Base-by-base conservation (phyloP, 2,888 invertebrate genomes). In the Dioctria rufipes region DNA sequence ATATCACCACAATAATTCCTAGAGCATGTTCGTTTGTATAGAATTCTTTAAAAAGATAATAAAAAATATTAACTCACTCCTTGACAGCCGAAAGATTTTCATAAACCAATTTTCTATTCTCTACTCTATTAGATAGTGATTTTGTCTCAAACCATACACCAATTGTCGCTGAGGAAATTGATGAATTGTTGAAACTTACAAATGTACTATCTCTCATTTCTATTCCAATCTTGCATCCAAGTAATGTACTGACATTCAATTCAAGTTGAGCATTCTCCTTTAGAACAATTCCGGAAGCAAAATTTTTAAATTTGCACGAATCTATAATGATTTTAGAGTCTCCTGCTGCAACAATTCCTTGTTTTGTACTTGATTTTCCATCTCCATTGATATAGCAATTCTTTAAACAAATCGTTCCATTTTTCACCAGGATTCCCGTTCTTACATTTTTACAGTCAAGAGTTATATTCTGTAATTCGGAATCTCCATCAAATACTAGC, bases 361-460 rank as follows among this genome's bases (percentile, higher is more conserved):
- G 90, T 84, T 91, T 91, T 2, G 91, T 91, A 5, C 90, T 90
- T 2, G 91, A 91, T 63, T 88, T 87, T 58, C 89, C 89, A 84
- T 90, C 88, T 2, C 91, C 91, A 60, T 90, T 84, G 69, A 93
- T 86, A 83, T 87, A 89, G 84, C 92, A 92, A 83, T 90, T 90
- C 65, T 86, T 88, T 75, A 93, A 84, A 11, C 85, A 86, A 0
- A 91, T 85, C 40, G 86, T 88, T 11, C 92, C 92, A 82, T 86
- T 87, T 77, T 92, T 89, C 5, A 90, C 86, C 11, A 91, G 84
- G 75, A 92, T 88, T 8, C 91, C 92, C 69, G 90, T 90, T 77
- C 91, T 90, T 5, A 91, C 89, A 25, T 89, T 89, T 46, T 88
- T 87, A 63, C 92, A 90, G 83, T 92, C 89, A 11, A 93, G 85